Evolutionary conservation across 2,113 vertebrate species (phyloP).

Genomic region (Sitta europaea): DNA sequence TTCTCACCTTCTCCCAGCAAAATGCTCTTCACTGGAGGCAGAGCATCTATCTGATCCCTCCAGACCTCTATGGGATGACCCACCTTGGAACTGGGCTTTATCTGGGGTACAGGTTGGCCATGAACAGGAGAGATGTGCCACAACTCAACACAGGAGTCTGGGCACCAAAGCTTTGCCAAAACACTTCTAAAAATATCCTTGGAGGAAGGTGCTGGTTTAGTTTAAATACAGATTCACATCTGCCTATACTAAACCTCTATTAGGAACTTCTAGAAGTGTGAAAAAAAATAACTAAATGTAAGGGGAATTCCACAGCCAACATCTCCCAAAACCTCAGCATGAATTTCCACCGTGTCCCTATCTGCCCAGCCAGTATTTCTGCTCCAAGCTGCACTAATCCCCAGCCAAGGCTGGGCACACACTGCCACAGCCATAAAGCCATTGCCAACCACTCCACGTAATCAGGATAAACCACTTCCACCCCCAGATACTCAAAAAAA

Average conservation of each 20-base stretch:
- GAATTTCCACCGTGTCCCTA: rapidly evolving
- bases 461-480: background rate
- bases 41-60: background rate
- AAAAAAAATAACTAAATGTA: background rate
- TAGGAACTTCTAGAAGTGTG: rapidly evolving
- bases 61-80: rapidly evolving
- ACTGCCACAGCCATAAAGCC: background rate
- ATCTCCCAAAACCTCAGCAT: background rate
- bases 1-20: background rate
- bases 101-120: background rate
- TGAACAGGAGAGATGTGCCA: background rate
- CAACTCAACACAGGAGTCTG: rapidly evolving
- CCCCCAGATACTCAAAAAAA: background rate
- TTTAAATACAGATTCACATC: background rate
- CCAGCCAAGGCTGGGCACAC: background rate
- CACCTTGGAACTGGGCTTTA: background rate
- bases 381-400: background rate
- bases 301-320: background rate
- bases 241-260: background rate
- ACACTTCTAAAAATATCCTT: background rate
- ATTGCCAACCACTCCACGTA: background rate
- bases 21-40: background rate
- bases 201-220: background rate
- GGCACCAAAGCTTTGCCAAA: background rate
- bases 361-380: background rate